Evolutionary conservation across 64 coral and sea anemone genomes (phyloP), one percentile per base, ranked within the genome.

Genomic region (Porites australiensis): DNA sequence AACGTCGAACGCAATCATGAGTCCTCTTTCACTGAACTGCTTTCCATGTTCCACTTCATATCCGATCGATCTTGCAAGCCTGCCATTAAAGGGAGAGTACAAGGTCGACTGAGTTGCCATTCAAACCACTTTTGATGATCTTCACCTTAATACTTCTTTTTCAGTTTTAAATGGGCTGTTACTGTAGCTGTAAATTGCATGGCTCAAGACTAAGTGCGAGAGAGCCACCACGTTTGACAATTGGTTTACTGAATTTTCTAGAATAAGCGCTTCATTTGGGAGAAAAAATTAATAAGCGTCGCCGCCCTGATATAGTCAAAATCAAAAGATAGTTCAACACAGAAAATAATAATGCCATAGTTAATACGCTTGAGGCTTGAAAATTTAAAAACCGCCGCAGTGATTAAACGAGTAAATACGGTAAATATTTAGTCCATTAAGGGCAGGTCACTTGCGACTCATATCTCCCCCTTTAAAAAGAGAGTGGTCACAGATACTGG

Each of bases 131-230:
- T 21, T 55, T 20, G 77, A 60, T 2, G 19, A n/a, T 55, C 75
- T 77, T 55, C 7, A 22, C 21, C 57, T 27, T 3, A 19, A 58
- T 13, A 12, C 3, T 21, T 13, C 58, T 19, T 58, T 4, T 22
- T 23, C 53, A 79, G 77, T 20, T 79, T 79, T 79, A 5, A 79
- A 79, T 12, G 57, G 77, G 4, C 8, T 79, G 52, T 79, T 79
- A 51, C 77, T 79, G 77, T 27, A 79, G 9, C 50, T n/a, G 14
- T 79, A 79, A 6, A 79, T 4, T 18, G 50, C 21, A 19, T 52
- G n/a, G 50, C 58, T 20, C 8, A 79, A 22, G 23, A 43, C 51
- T 3, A 53, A 20, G 53, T 37, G 57, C 2, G 22, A 79, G 21
- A 79, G 58, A 44, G 47, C 13, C 73, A 50, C 14, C 2, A 51